These are phyloP conservation scores for Apodemus agrarius DNA, from an alignment of 2,797 vertebrate genomes.

Conservation along the genomic window DNA sequence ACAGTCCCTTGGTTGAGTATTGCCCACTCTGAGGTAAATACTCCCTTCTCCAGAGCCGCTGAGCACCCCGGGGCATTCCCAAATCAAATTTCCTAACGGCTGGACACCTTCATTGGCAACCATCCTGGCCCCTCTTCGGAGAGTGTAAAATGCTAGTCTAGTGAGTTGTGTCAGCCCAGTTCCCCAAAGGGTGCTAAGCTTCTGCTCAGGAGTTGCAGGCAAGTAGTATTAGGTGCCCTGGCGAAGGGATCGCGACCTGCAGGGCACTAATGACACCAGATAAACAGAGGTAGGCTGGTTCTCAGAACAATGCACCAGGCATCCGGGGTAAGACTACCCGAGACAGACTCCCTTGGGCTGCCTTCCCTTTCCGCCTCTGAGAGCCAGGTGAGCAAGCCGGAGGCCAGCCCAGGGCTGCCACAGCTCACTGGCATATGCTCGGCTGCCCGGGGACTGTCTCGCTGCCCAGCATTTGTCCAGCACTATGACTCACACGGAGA, in stretches of 20 bases:
- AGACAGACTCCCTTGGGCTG: conserved; percentile 64
- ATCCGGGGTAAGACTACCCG: conserved; percentile 36
- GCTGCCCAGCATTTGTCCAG: background rate
- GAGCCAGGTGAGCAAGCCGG: background rate
- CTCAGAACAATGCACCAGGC: background rate
- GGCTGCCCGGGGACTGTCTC: background rate
- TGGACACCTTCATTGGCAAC: background rate
- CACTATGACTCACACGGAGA: background rate
- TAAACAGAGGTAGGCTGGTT: conserved; percentile 25
- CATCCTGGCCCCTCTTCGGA: background rate
- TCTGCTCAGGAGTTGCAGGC: background rate
- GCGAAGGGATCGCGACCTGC: conserved; percentile 26
- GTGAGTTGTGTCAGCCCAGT: background rate
- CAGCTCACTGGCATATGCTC: background rate
- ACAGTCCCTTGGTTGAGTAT: background rate
- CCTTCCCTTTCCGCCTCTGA: conserved; percentile 57
- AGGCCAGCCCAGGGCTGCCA: background rate
- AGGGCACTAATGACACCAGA: conserved; percentile 71
- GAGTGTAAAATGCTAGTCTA: background rate
- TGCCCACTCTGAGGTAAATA: background rate
- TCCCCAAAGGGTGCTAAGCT: background rate
- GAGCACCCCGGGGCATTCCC: background rate
- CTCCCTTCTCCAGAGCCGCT: background rate
- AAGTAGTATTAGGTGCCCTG: background rate
- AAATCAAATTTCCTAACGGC: background rate